Evolutionary conservation across 1,140 invertebrate species (phyloP).

Genomic region (Bombus haemorrhoidalis): DNA sequence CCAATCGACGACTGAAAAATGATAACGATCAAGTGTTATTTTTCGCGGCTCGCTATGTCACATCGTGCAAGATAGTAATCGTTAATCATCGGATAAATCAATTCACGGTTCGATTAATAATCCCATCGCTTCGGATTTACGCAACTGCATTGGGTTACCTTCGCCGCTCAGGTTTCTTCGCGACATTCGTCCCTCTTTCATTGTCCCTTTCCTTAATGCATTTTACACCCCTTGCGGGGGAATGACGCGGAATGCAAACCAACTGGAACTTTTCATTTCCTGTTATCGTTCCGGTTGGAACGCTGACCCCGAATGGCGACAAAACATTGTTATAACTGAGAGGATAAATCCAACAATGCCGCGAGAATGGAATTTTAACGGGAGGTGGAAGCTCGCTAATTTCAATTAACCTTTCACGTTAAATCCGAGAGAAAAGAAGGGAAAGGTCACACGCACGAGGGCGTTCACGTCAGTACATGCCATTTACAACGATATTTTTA

Average conservation of each 20-base stretch:
- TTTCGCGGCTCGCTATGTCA: neutral
- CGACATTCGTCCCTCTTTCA: too few species aligned
- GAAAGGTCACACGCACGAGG: neutral
- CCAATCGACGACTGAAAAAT: neutral
- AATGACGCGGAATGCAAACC: neutral
- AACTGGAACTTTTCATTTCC: constrained; percentile 42
- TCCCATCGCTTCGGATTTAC: constrained; percentile 53
- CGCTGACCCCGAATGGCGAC: neutral
- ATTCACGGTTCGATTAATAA: constrained; percentile 69
- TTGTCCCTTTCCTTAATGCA: neutral
- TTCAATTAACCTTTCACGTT: constrained; percentile 1
- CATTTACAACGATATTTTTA: neutral
- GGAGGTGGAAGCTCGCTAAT: neutral
- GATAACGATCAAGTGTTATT: neutral
- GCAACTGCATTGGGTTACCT: constrained; percentile 1
- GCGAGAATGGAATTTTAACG: neutral
- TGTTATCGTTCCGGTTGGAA: constrained; percentile 1
- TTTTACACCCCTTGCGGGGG: neutral
- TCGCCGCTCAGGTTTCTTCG: neutral
- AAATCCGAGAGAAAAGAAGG: neutral
- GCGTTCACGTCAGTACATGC: neutral
- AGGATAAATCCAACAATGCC: too few species aligned
- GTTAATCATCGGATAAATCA: constrained; percentile 75
- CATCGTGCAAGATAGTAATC: constrained; percentile 58
- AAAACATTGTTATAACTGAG: neutral